phyloP scores from a whole-genome alignment of 2,797 vertebrate species.

The Macropus fuliginosus region DNA sequence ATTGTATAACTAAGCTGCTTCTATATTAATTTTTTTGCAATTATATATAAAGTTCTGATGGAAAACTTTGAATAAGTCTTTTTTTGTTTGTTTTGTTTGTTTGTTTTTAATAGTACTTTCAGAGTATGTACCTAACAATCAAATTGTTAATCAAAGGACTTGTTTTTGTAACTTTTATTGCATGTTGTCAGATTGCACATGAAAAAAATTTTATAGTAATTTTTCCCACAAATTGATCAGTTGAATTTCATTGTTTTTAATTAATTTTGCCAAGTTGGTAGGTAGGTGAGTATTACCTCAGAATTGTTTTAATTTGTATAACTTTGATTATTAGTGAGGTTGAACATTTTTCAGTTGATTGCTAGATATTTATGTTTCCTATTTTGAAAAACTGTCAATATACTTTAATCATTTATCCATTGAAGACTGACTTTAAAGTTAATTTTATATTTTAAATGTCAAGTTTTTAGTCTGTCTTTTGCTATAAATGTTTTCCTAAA shows the following conservation, averaged over 20 bases:
- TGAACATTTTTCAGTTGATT: too few species aligned
- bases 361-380: too few species aligned
- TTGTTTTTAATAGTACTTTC: neutral
- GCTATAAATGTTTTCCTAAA: neutral
- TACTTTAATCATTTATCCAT: neutral
- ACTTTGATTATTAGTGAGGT: too few species aligned
- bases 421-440: neutral
- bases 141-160: neutral
- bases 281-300: too few species aligned
- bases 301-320: too few species aligned
- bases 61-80: neutral
- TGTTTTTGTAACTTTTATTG: neutral
- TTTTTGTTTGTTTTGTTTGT: neutral
- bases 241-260: too few species aligned
- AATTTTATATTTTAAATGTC: neutral
- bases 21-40: neutral
- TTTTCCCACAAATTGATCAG: neutral
- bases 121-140: too few species aligned
- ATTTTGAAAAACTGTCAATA: neutral
- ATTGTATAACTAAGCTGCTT: neutral
- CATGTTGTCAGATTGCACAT: neutral
- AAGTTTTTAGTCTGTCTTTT: neutral
- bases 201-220: neutral
- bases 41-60: neutral
- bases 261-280: too few species aligned